Percentiles rank a stretch among this genome's conserved stretches.
These are phyloP conservation scores for Cotesia typhae DNA, from an alignment of 1,140 invertebrate species.

Conservation along the genomic window DNA sequence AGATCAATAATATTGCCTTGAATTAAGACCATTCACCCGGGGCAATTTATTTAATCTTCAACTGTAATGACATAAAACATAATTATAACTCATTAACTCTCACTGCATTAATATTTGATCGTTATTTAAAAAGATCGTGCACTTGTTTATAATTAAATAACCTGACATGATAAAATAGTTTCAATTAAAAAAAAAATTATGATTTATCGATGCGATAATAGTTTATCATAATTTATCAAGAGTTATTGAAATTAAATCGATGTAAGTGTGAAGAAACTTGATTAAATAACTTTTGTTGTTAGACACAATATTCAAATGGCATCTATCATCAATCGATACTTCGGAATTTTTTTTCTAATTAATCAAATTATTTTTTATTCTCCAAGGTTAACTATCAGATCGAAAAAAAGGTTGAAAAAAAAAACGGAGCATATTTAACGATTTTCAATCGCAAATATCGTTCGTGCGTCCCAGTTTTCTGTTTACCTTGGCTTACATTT, in stretches of 20 bases:
- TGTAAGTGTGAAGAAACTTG: not conserved
- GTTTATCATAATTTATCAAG: too few relatives aligned
- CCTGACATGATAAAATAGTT: not conserved
- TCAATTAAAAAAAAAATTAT: too few relatives aligned
- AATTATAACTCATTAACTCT: slow-evolving; percentile 13
- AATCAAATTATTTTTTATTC: slow-evolving; percentile 18
- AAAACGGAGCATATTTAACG: slow-evolving; percentile 16
- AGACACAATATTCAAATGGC: not conserved
- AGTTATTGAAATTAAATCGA: not conserved
- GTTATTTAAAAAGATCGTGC: not conserved
- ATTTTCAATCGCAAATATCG: slow-evolving; percentile 21
- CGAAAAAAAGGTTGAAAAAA: slow-evolving; percentile 1
- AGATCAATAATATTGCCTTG: not conserved
- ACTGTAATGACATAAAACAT: not conserved
- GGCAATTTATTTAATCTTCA: not conserved
- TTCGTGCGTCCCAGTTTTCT: slow-evolving; percentile 25
- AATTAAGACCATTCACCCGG: slow-evolving; percentile 8
- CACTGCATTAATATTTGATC: not conserved
- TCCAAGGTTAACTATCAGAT: slow-evolving; percentile 10
- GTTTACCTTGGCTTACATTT: slow-evolving; percentile 31
- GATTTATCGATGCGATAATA: too few relatives aligned
- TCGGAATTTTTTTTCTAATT: slow-evolving; percentile 9
- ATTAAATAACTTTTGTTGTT: too few relatives aligned
- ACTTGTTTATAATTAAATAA: slow-evolving; percentile 13
- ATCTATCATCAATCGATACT: not conserved